Base-by-base conservation (phyloP, 2,888 invertebrate genomes). In the Lycaena phlaeas region DNA sequence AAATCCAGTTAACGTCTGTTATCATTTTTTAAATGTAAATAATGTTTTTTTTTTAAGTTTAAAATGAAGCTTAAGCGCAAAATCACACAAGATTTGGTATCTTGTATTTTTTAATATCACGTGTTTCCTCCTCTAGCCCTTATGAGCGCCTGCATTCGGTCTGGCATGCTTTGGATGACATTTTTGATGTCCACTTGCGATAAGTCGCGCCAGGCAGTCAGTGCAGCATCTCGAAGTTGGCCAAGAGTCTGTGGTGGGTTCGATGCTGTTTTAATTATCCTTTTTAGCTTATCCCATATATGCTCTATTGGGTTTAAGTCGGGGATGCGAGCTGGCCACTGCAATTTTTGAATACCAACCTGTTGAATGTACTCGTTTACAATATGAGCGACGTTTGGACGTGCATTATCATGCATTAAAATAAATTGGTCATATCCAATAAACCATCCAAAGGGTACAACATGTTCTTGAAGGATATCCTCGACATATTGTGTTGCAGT, bases 251-350 rank as follows among this genome's bases (percentile, higher is more conserved):
- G 37, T 26, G 37, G 37, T 9, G 37, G 38, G 38, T 34, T 38
- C 7, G 25, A 12, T 1, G 10, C 14, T 4, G 34, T 2, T 17
- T 28, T 38, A 25, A 40, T 40, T n/a, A 10, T 40, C 17, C 38
- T 40, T 45, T 43, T 45, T 12, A 48, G 43, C 43, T 41, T 37
- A 30, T 46, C 15, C n/a, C n/a, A n/a, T n/a, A 47, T 25, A 38
- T 51, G 46, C 18, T 51, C 45, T 31, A 50, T 50, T 1, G 49
- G 46, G 27, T 47, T 48, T 14, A 51, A 36, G 44, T 49, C 48
- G 9, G 47, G 50, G 18, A 48, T 51, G 12, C 38, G 45, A 14
- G 45, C 45, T 36, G 45, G 45, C 42, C 42, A 48, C 9, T 42
- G 12, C 26, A 46, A 39, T 36, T 36, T 48, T 39, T 36, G 38